Evolutionary conservation across 2,888 invertebrate genomes (phyloP).

Genomic region (Eilema sororculum): DNA sequence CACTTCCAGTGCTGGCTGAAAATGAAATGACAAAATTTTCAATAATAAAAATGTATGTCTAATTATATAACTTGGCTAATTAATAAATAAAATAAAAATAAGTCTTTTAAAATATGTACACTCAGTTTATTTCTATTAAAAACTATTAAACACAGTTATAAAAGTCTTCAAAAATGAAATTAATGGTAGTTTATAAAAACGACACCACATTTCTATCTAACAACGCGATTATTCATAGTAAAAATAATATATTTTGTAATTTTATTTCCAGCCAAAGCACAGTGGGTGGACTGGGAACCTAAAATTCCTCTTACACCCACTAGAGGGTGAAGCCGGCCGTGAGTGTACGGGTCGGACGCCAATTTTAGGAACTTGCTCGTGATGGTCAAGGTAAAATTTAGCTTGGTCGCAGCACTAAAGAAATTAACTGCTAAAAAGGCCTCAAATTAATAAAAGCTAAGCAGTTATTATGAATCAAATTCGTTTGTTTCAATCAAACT

Average conservation of each 20-base stretch:
- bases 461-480: too few relatives aligned
- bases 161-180: too few relatives aligned
- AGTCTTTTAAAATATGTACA: too few relatives aligned
- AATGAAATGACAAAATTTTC: not conserved
- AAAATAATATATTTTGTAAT: not conserved
- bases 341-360: not conserved
- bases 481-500: not conserved
- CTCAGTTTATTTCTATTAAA: too few relatives aligned
- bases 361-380: too few relatives aligned
- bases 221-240: not conserved
- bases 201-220: not conserved
- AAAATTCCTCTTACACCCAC: not conserved
- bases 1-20: not conserved
- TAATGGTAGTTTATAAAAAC: not conserved
- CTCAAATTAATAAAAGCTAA: too few relatives aligned
- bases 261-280: not conserved
- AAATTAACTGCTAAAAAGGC: too few relatives aligned
- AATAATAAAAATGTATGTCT: not conserved
- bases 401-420: too few relatives aligned
- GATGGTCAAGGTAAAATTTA: too few relatives aligned
- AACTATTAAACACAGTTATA: too few relatives aligned
- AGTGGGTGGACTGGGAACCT: not conserved
- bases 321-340: not conserved
- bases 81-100: too few relatives aligned
- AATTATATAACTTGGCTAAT: too few relatives aligned